phyloP scores from a whole-genome alignment of 2,113 vertebrate genomes.

The Aphyosemion australe region DNA sequence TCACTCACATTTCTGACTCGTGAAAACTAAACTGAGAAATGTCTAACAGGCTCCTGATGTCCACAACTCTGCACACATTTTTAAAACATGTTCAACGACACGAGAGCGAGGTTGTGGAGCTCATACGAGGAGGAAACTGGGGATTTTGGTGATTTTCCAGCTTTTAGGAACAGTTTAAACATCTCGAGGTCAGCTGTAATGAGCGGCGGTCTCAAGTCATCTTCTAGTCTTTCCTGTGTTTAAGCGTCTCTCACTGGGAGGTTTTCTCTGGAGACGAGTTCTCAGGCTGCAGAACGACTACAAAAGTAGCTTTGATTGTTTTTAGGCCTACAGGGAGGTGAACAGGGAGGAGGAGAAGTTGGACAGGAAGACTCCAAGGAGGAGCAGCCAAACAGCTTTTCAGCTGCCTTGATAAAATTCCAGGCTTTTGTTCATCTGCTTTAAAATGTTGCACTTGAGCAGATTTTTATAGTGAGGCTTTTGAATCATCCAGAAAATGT shows the following conservation, averaged over 20 bases:
- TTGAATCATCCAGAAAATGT: not conserved
- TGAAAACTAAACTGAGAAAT: too few relatives aligned
- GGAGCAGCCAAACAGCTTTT: not conserved
- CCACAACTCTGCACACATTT: too few relatives aligned
- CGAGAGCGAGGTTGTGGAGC: too few relatives aligned
- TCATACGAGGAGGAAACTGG: too few relatives aligned
- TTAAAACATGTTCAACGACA: too few relatives aligned
- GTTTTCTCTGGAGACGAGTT: conserved; percentile 26
- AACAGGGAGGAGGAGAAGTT: conserved; percentile 14
- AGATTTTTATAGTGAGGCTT: not conserved
- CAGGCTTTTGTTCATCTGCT: conserved; percentile 5
- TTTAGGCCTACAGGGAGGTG: conserved; percentile 22
- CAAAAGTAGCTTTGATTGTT: conserved; percentile 39
- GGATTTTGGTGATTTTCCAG: too few relatives aligned
- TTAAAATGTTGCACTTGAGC: conserved; percentile 7
- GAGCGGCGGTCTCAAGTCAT: conserved; percentile 17
- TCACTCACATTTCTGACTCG: too few relatives aligned
- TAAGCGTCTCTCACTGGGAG: not conserved
- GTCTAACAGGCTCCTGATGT: too few relatives aligned
- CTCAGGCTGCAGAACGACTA: conserved; percentile 36
- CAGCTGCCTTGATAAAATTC: not conserved
- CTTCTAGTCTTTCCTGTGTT: conserved; percentile 56
- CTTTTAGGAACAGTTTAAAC: not conserved
- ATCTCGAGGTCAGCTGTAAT: conserved; percentile 28
- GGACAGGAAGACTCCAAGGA: conserved; percentile 17